These are phyloP conservation scores for Pseudomugil gertrudae DNA, from an alignment of 2,797 vertebrate species.

Conservation along the genomic window DNA sequence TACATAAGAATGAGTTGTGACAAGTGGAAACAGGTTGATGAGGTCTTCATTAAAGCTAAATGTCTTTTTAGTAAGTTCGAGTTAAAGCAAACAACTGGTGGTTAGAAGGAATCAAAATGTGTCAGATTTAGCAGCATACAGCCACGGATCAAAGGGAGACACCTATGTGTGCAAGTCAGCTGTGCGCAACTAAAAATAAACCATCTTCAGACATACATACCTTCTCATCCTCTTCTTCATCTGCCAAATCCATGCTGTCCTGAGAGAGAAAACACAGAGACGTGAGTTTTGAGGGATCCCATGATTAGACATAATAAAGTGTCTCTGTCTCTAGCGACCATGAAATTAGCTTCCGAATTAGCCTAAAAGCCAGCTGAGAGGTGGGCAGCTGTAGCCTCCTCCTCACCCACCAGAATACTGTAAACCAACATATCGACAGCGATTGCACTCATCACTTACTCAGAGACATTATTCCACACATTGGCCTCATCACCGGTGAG, in stretches of 20 bases:
- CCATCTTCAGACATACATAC: slow-evolving; percentile 66
- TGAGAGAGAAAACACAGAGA: slow-evolving; percentile 51
- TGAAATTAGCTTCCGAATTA: slow-evolving; percentile 29
- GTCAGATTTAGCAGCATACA: slow-evolving; percentile 42
- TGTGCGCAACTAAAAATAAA: slow-evolving; percentile 23
- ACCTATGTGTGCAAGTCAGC: slow-evolving; percentile 28
- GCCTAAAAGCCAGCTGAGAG: not conserved
- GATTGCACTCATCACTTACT: not conserved
- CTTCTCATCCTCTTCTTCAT: slow-evolving; percentile 95
- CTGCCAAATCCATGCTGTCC: slow-evolving; percentile 88
- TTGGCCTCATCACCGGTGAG: not conserved
- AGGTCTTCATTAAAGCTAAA: slow-evolving; percentile 72
- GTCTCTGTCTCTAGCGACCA: slow-evolving; percentile 24
- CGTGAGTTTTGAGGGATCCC: not conserved
- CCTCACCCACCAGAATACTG: not conserved
- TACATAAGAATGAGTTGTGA: slow-evolving; percentile 72
- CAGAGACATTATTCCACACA: not conserved
- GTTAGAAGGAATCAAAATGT: slow-evolving; percentile 54
- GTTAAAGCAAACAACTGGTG: slow-evolving; percentile 38
- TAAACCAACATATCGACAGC: not conserved
- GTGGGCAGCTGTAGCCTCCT: slow-evolving; percentile 14
- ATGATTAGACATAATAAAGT: not conserved
- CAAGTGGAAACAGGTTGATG: slow-evolving; percentile 65
- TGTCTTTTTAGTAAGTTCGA: slow-evolving; percentile 43
- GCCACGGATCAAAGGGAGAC: slow-evolving; percentile 43